Conservation (phyloP, 2,113 vertebrate genomes). For the Gopherus evgoodei region DNA sequence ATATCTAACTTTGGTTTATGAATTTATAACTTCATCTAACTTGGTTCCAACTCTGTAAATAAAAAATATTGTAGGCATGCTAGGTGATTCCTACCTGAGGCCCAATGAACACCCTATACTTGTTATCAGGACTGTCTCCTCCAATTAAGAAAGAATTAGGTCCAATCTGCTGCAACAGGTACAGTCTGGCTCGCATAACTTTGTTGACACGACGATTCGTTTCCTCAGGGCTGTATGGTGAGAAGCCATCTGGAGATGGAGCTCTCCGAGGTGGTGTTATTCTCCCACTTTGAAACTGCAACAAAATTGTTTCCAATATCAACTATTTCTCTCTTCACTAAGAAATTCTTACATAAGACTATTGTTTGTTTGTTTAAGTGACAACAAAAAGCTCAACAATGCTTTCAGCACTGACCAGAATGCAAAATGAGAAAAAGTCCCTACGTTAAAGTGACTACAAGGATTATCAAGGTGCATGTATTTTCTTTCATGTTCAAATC, state of each 20-base stretch:
- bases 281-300: constrained; percentile 90
- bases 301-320: background rate
- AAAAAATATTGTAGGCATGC: background rate
- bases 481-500: background rate
- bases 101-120: constrained; percentile 92
- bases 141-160: constrained; percentile 93
- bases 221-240: constrained; percentile 90
- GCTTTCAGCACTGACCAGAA: background rate
- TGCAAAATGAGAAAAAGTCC: background rate
- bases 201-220: constrained; percentile 90
- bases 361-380: background rate
- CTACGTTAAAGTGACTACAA: background rate
- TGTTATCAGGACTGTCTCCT: constrained; percentile 92
- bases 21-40: background rate
- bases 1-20: rapidly evolving
- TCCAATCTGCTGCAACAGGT: constrained; percentile 91
- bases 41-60: background rate
- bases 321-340: background rate
- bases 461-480: background rate
- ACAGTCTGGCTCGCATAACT: constrained; percentile 91
- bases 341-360: background rate
- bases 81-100: constrained; percentile 81
- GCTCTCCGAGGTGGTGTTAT: constrained; percentile 90
- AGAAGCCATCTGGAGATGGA: constrained; percentile 91
- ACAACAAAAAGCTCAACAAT: background rate